Evolutionary conservation across 2,113 vertebrate species (phyloP), one percentile per base, ranked within the genome.

Genomic region (Pyrgilauda ruficollis): DNA sequence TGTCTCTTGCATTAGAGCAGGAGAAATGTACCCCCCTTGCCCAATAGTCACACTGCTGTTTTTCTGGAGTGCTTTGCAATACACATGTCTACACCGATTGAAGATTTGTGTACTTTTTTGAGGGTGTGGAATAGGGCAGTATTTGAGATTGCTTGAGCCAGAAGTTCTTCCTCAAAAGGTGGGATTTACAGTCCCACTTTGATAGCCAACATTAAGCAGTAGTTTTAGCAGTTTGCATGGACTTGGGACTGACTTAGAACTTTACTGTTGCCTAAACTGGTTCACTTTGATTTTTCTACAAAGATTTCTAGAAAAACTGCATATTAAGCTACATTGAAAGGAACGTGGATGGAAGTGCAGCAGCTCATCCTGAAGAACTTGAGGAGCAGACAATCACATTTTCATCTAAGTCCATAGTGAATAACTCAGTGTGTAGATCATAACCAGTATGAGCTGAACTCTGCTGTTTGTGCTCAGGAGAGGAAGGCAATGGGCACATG

Each of bases 401-500:
- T 68, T 84, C 5, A 1, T 59, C 3, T 63, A 80, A 46, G 22
- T 77, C 49, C 2, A 0, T 52, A 20, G 19, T 26, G 23, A 63
- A 24, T 89, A 76, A 72, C 23, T 74, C 62, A 15, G 5, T 41
- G 14, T 49, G n/a, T 46, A 47, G n/a, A 20, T 68, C 43, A 17
- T 22, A 49, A 22, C 55, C 17, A 31, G 20, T 49, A 14, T 15
- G 49, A 91, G 39, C 58, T 84, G 53, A n/a, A 24, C 31, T 63
- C 20, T 10, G 52, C 43, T 58, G 37, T 41, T 26, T 62, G n/a
- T 43, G 43, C 31, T 62, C 39, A 30, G 35, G 44, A 15, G 31
- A 89, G n/a, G 28, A 72, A 43, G 27, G n/a, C 0, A 2, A 31
- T 53, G 67, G 10, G 31, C 23, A 21, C 14, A 21, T 0, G 1